Percentiles rank a stretch among this genome's conserved stretches.
phyloP scores from a whole-genome alignment of 2,888 invertebrate genomes.

The Boloria euphrosyne region DNA sequence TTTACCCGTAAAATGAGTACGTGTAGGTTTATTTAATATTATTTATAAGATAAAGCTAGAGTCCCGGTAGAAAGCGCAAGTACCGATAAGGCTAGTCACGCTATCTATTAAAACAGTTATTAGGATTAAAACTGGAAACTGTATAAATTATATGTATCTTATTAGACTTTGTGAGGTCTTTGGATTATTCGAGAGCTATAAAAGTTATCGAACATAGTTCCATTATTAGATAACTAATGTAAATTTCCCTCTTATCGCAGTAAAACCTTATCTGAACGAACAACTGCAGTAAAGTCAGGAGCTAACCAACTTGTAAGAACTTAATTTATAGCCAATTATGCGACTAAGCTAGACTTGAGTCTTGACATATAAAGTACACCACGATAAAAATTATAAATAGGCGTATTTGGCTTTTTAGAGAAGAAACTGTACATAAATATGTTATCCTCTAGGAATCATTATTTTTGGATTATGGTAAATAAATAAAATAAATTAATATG shows the following conservation, averaged over 20 bases:
- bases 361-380: conserved; percentile 35
- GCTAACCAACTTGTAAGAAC: conserved; percentile 66
- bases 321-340: conserved; percentile 81
- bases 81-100: background rate
- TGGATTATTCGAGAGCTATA: conserved; percentile 17
- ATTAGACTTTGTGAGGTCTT: conserved; percentile 13
- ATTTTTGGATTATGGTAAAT: no score
- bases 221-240: conserved; percentile 32
- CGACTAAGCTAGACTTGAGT: conserved; percentile 54
- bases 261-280: conserved; percentile 50
- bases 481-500: no score
- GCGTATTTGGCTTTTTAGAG: conserved; percentile 20
- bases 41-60: no score
- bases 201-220: conserved; percentile 24
- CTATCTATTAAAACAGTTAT: background rate
- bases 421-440: background rate
- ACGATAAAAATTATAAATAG: conserved; percentile 25
- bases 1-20: no score
- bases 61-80: no score
- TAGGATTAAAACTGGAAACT: background rate
- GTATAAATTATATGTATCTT: background rate
- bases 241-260: conserved; percentile 31
- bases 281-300: conserved; percentile 50
- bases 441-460: background rate
- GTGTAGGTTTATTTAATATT: no score